Percentiles rank a stretch among this genome's conserved stretches.
Conservation (phyloP, 53 echinoderm and acorn worm genomes). For the Stichopus horrens region DNA sequence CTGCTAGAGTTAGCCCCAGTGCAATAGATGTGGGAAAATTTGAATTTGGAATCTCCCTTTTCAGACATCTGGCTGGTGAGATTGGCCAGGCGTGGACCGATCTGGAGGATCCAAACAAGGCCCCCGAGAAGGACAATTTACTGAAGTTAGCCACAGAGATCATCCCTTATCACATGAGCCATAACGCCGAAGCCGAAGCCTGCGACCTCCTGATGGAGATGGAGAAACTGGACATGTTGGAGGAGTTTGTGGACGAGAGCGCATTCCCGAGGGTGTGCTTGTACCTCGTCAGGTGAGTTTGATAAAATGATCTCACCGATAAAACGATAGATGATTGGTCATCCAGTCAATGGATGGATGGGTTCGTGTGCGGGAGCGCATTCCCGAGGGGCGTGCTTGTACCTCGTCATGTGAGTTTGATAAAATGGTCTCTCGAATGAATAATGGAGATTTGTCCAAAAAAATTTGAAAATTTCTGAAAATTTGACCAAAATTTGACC, state of each 20-base stretch:
- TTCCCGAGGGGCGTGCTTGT: too few relatives aligned
- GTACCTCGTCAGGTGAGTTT: constrained; percentile 72
- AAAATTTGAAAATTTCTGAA: too few relatives aligned
- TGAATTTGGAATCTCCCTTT: neutral
- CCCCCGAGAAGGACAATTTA: constrained; percentile 55
- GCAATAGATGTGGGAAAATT: too few relatives aligned
- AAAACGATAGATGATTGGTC: too few relatives aligned
- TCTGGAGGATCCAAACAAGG: constrained; percentile 59
- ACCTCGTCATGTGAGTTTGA: too few relatives aligned
- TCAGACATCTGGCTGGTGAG: constrained; percentile 89
- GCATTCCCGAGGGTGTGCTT: constrained; percentile 86
- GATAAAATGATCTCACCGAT: too few relatives aligned
- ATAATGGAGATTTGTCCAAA: too few relatives aligned
- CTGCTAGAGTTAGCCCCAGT: too few relatives aligned
- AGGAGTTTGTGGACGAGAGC: constrained; percentile 79
- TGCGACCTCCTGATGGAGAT: constrained; percentile 97
- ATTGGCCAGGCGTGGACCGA: constrained; percentile 86
- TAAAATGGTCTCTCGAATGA: too few relatives aligned
- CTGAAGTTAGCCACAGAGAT: constrained; percentile 71
- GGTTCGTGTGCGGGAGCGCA: too few relatives aligned
- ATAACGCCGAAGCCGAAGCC: constrained; percentile 97
- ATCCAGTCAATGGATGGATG: too few relatives aligned
- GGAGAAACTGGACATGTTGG: constrained; percentile 73
- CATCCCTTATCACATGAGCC: constrained; percentile 93
- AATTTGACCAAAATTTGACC: too few relatives aligned